Base-by-base conservation (phyloP, 2,113 vertebrate species). In the Trematomus loennbergii region DNA sequence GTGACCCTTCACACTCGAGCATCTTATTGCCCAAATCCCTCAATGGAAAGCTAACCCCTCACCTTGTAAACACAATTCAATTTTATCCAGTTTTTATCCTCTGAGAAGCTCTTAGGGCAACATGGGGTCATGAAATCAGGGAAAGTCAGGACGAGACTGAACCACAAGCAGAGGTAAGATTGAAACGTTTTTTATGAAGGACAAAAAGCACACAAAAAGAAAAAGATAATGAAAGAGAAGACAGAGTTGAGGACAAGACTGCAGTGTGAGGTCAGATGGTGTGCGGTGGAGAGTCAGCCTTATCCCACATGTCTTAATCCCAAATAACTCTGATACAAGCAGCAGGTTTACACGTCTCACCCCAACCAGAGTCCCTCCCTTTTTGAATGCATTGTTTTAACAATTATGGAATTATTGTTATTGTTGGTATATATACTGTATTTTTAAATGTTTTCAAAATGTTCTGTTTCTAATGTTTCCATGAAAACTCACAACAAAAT, bases 231-330 rank as follows among this genome's bases (percentile, higher is more conserved):
- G 29, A 29, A 29, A 29, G 29, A 29, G 29, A 29, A 29, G 84
- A 90, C 71, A 43, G 75, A 86, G 81, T 18, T 33, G 65, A 77
- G 46, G 58, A 72, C 40, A 53, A 78, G 70, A 12, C 59, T 25
- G 62, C 52, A 11, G 55, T 85, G 87, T 83, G 87, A 75, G 72
- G 88, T 90, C 90, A 92, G 91, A 93, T 89, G 92, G 92, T 78
- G 84, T 66, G 55, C 88, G 84, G 52, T 88, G 77, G 75, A 84
- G 83, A 45, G 86, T 62, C 73, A 7, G 68, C 48, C 79, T 92
- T 90, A 94, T 93, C 87, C 91, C 91, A 89, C 63, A 92, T 94
- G 90, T 92, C 91, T 87, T 93, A 95, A 95, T 94, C 93, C 85
- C 17, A 48, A 58, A 88, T 93, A 89, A 94, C 93, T 82, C 90